A percentile compares a stretch with the other conserved stretches of the same genome.
These are phyloP conservation scores for Meriones unguiculatus DNA, from an alignment of 2,113 vertebrate species.

Conservation along the genomic window DNA sequence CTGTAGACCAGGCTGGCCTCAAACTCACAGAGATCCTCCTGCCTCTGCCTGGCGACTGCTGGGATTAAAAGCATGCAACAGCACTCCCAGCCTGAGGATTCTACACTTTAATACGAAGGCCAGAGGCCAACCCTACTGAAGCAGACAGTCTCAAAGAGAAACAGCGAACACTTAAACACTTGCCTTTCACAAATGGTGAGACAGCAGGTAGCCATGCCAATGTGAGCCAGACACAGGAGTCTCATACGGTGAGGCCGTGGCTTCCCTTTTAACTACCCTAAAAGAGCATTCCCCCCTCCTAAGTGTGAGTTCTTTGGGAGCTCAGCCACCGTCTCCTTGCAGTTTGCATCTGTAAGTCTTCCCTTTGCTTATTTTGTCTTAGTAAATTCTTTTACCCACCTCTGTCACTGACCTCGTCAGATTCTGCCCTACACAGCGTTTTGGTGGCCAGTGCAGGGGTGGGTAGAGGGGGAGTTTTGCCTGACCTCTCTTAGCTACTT, in stretches of 20 bases:
- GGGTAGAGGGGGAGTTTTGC: fast-evolving
- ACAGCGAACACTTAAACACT: background rate
- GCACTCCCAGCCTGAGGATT: too few relatives aligned
- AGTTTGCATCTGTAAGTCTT: background rate
- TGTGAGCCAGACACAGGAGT: background rate
- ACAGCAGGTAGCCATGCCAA: background rate
- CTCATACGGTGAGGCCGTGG: background rate
- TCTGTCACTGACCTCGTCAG: background rate
- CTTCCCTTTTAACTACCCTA: background rate
- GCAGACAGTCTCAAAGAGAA: background rate
- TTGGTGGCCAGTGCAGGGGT: background rate
- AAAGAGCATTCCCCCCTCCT: background rate
- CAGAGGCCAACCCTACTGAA: background rate
- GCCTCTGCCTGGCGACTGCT: too few relatives aligned
- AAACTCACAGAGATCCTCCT: too few relatives aligned
- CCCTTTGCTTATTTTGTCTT: background rate
- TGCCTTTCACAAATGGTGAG: background rate
- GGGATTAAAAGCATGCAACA: too few relatives aligned
- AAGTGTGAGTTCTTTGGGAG: background rate
- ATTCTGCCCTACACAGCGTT: too few relatives aligned
- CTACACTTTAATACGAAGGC: background rate
- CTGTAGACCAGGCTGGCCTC: too few relatives aligned
- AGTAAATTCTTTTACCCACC: background rate
- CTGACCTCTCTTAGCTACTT: background rate
- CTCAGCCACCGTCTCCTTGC: background rate